Evolutionary conservation across 2,888 invertebrate genomes (phyloP).

Genomic region (Melikaiella ostensackeni): DNA sequence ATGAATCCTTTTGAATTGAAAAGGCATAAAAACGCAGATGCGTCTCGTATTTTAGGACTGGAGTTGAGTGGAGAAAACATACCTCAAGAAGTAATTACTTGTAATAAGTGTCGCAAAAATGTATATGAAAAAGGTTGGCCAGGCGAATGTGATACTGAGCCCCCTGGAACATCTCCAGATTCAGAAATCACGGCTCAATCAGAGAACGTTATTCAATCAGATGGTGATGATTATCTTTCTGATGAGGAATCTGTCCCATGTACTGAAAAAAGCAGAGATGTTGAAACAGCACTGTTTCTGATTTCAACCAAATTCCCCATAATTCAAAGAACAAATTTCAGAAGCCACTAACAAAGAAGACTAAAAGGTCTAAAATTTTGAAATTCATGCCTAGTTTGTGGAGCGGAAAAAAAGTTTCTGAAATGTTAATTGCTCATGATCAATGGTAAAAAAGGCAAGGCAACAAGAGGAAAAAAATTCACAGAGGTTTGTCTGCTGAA

Average conservation of each 20-base stretch:
- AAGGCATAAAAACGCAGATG: background rate
- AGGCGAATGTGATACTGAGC: too few relatives aligned
- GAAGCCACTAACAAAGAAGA: background rate
- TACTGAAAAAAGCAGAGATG: background rate
- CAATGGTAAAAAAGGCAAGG: conserved; percentile 1
- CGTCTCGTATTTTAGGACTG: background rate
- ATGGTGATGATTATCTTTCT: background rate
- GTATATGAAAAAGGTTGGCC: background rate
- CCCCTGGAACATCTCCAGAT: too few relatives aligned
- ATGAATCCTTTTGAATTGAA: background rate
- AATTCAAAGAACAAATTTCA: conserved; percentile 11
- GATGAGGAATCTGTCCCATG: background rate
- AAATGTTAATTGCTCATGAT: background rate
- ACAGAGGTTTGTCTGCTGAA: background rate
- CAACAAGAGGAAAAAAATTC: conserved; percentile 3
- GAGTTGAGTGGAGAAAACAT: background rate
- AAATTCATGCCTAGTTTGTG: background rate
- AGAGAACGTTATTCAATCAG: too few relatives aligned
- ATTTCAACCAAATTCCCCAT: background rate
- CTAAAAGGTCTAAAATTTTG: background rate
- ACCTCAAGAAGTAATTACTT: background rate
- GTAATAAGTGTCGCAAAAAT: background rate
- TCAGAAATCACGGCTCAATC: background rate
- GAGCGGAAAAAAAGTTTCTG: conserved; percentile 4
- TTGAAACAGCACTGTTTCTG: background rate